phyloP scores from a whole-genome alignment of 1,140 invertebrate species.

The Drosophila murphyi region DNA sequence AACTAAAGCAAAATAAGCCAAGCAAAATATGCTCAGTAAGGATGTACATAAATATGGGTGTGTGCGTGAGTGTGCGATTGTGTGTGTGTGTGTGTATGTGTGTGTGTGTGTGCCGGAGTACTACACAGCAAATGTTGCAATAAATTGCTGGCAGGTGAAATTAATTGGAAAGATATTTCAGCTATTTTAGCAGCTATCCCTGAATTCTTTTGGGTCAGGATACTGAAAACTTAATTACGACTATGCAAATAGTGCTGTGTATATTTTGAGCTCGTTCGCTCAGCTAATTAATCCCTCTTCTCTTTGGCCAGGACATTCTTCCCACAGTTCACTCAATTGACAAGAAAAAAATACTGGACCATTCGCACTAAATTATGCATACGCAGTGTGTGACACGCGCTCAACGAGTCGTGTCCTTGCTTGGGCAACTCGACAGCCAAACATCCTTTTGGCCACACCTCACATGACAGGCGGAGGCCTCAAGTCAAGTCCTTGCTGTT shows the following conservation, averaged over 20 bases:
- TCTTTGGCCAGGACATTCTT: background rate
- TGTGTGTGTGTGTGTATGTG: background rate
- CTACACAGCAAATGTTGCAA: conserved; percentile 70
- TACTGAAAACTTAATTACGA: conserved; percentile 63
- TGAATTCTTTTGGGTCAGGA: conserved; percentile 24
- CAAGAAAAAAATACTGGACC: background rate
- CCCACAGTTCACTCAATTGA: background rate
- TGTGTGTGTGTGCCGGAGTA: background rate
- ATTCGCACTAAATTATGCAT: conserved; percentile 36
- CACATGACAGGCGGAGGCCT: conserved; percentile 1
- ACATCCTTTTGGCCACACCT: conserved; percentile 19
- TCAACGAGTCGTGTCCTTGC: conserved; percentile 9
- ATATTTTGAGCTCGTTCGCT: conserved; percentile 1
- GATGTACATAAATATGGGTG: background rate
- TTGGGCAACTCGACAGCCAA: conserved; percentile 4
- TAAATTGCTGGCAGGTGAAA: conserved; percentile 75
- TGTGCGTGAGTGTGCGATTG: background rate
- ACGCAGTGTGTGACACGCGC: conserved; percentile 23
- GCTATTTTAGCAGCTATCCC: conserved; percentile 52
- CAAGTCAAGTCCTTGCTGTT: conserved; percentile 19
- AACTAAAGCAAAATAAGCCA: conserved; percentile 57
- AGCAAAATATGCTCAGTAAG: conserved; percentile 56
- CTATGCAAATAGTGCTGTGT: conserved; percentile 30
- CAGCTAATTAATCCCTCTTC: conserved; percentile 7
- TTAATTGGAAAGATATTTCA: conserved; percentile 80